Evolutionary conservation across 2,113 vertebrate genomes (phyloP).

Genomic region (Amphiprion percula): DNA sequence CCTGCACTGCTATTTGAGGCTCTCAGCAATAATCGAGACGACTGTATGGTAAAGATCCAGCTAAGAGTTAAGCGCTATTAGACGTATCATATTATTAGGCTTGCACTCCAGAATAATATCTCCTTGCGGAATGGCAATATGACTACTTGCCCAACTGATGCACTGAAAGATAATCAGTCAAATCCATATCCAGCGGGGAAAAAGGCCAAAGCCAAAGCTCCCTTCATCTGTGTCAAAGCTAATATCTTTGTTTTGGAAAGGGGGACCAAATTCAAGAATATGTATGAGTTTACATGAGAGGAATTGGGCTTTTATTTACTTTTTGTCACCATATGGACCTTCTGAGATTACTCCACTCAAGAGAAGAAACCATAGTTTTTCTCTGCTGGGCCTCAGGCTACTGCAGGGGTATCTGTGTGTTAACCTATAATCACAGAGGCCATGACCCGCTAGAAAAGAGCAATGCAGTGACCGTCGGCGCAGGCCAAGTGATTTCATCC

Average conservation of each 20-base stretch:
- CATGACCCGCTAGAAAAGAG: slow-evolving; percentile 69
- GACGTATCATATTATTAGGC: slow-evolving; percentile 75
- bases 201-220: slow-evolving; percentile 68
- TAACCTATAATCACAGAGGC: slow-evolving; percentile 59
- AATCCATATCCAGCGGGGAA: slow-evolving; percentile 69
- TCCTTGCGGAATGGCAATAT: slow-evolving; percentile 66
- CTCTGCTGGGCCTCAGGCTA: slow-evolving; percentile 9
- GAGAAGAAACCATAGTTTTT: background rate
- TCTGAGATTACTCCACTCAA: background rate
- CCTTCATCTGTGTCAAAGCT: slow-evolving; percentile 66
- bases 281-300: slow-evolving; percentile 37
- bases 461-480: slow-evolving; percentile 17
- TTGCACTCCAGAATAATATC: slow-evolving; percentile 65
- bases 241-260: slow-evolving; percentile 76
- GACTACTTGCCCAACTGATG: slow-evolving; percentile 72
- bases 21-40: slow-evolving; percentile 51
- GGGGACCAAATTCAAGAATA: slow-evolving; percentile 54
- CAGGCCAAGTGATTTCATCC: slow-evolving; percentile 80
- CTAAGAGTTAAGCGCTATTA: slow-evolving; percentile 66
- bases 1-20: slow-evolving; percentile 50
- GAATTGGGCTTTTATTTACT: slow-evolving; percentile 28
- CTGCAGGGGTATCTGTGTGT: slow-evolving; percentile 23
- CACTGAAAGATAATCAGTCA: slow-evolving; percentile 77
- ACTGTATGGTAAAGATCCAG: slow-evolving; percentile 61
- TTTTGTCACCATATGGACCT: slow-evolving; percentile 10